Percentiles rank a stretch among this genome's conserved stretches.
phyloP scores from a whole-genome alignment of 2,888 invertebrate species.

The Platynereis dumerilii region DNA sequence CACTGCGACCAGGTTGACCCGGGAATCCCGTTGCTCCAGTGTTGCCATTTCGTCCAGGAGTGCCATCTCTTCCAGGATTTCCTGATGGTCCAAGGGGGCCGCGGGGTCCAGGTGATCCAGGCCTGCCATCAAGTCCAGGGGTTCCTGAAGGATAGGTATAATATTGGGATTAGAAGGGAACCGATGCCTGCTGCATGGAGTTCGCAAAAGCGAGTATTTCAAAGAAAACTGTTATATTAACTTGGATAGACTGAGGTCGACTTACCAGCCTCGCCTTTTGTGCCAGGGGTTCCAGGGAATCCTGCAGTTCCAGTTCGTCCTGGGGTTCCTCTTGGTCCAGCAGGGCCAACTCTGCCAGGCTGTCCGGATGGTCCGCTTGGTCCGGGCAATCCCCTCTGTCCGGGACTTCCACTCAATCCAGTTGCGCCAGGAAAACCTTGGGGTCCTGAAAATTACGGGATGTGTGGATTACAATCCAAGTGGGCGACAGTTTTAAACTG shows the following conservation, averaged over 20 bases:
- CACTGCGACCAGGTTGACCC: slow-evolving; percentile 14
- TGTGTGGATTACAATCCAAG: not conserved
- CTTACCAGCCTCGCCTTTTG: not conserved
- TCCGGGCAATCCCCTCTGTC: not conserved
- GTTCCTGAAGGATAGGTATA: not conserved
- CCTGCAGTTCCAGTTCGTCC: not conserved
- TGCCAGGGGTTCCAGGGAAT: not conserved
- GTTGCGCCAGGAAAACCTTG: not conserved
- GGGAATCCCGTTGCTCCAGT: not conserved
- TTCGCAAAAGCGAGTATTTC: too few relatives aligned
- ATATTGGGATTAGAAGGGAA: too few relatives aligned
- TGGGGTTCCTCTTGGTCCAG: not conserved
- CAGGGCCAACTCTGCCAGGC: not conserved
- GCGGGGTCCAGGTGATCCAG: not conserved
- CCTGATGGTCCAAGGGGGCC: not conserved
- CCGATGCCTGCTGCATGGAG: too few relatives aligned
- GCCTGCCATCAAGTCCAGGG: not conserved
- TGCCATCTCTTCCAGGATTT: not conserved
- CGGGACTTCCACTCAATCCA: not conserved
- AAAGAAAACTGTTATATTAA: too few relatives aligned
- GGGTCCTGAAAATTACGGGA: not conserved
- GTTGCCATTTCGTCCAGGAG: slow-evolving; percentile 15
- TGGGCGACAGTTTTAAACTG: too few relatives aligned
- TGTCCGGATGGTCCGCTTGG: not conserved
- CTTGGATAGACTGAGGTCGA: too few relatives aligned